phyloP scores from a whole-genome alignment of 1,140 invertebrate genomes.

The Patella vulgata region DNA sequence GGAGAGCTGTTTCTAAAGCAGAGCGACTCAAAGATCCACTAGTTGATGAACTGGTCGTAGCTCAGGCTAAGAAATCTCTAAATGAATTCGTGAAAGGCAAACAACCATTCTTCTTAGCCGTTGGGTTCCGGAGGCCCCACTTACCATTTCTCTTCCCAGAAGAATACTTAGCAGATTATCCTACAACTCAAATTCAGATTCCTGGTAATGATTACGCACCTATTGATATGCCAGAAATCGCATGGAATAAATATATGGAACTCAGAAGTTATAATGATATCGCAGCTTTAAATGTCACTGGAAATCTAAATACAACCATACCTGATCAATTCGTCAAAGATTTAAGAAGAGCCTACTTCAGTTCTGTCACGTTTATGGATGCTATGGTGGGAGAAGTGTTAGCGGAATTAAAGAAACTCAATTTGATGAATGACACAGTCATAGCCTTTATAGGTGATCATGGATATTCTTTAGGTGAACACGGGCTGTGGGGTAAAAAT shows the following conservation, averaged over 20 bases:
- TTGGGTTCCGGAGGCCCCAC: slow-evolving; percentile 40
- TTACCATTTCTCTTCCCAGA: slow-evolving; percentile 39
- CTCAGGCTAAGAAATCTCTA: slow-evolving; percentile 14
- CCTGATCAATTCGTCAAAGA: slow-evolving; percentile 10
- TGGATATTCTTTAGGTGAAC: slow-evolving; percentile 74
- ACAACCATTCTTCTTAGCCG: too few relatives aligned
- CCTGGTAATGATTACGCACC: slow-evolving; percentile 33
- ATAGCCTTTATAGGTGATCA: slow-evolving; percentile 40
- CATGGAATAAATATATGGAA: slow-evolving; percentile 27
- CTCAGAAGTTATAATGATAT: slow-evolving; percentile 14
- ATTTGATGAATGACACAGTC: slow-evolving; percentile 37
- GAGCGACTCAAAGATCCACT: slow-evolving; percentile 72
- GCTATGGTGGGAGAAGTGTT: slow-evolving; percentile 34
- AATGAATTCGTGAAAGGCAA: slow-evolving; percentile 77
- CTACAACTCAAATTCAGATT: slow-evolving; percentile 11
- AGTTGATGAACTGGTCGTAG: slow-evolving; percentile 45
- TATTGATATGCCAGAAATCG: slow-evolving; percentile 31
- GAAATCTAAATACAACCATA: slow-evolving; percentile 21
- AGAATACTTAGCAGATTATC: slow-evolving; percentile 29
- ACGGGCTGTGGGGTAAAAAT: slow-evolving; percentile 38
- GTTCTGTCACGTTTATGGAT: slow-evolving; percentile 33
- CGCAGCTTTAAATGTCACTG: slow-evolving; percentile 12
- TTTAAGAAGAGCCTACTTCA: slow-evolving; percentile 34
- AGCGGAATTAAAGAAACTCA: too few relatives aligned
- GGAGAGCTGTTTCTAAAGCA: slow-evolving; percentile 69